These are phyloP conservation scores for Tiphia femorata DNA, from an alignment of 2,888 invertebrate genomes.

Conservation along the genomic window DNA sequence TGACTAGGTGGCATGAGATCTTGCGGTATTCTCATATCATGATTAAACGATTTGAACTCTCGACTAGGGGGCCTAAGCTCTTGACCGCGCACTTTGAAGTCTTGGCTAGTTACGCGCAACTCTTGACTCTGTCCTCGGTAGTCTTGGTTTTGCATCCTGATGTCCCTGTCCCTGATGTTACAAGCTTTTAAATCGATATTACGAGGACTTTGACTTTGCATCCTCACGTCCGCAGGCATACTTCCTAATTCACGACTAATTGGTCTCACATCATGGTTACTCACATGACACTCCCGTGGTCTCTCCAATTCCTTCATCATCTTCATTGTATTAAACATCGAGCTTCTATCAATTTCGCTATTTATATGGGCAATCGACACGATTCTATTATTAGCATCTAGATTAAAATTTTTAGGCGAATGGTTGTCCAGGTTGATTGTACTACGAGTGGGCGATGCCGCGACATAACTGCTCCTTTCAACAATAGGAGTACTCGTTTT, in stretches of 20 bases:
- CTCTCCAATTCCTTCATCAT: slow-evolving; percentile 46
- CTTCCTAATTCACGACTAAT: slow-evolving; percentile 38
- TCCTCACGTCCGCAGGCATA: slow-evolving; percentile 37
- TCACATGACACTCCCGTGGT: slow-evolving; percentile 32
- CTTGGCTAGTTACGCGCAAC: slow-evolving; percentile 38
- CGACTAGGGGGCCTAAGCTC: slow-evolving; percentile 50
- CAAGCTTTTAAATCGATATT: slow-evolving; percentile 42
- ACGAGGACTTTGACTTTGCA: slow-evolving; percentile 42
- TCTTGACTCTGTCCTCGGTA: slow-evolving; percentile 41
- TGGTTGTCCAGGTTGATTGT: slow-evolving; percentile 34
- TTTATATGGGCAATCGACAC: slow-evolving; percentile 29
- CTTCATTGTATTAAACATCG: slow-evolving; percentile 47
- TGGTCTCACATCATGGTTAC: slow-evolving; percentile 37
- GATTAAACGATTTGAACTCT: slow-evolving; percentile 45
- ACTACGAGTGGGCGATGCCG: slow-evolving; percentile 36
- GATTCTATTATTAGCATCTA: slow-evolving; percentile 38
- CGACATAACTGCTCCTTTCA: slow-evolving; percentile 42
- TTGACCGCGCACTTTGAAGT: slow-evolving; percentile 38
- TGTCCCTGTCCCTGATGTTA: slow-evolving; percentile 34
- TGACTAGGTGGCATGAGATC: slow-evolving; percentile 26
- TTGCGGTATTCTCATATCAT: slow-evolving; percentile 37
- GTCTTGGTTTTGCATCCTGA: slow-evolving; percentile 32
- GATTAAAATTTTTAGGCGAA: slow-evolving; percentile 40
- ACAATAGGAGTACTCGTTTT: slow-evolving; percentile 26
- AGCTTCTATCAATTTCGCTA: slow-evolving; percentile 46